phyloP scores from a whole-genome alignment of 2,113 vertebrate genomes.

The Pithys albifrons region DNA sequence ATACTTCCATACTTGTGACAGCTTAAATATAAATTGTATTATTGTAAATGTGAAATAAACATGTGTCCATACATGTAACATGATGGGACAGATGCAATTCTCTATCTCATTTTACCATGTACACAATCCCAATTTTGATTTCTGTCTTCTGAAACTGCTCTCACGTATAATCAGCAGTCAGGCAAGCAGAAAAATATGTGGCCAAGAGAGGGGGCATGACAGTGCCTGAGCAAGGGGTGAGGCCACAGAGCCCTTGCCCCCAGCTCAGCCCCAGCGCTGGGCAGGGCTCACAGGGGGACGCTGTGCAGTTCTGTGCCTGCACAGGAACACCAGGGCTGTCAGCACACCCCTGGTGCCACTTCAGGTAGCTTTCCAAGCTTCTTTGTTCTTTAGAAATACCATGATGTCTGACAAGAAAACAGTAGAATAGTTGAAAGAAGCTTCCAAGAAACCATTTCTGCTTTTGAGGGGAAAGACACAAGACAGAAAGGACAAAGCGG shows the following conservation, averaged over 20 bases:
- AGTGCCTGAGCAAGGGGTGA: not conserved
- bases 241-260: not conserved
- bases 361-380: not conserved
- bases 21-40: not conserved
- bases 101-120: not conserved
- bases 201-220: not conserved
- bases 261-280: not conserved
- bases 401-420: not conserved
- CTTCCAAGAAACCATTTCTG: not conserved
- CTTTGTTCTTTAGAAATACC: constrained; percentile 33
- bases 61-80: not conserved
- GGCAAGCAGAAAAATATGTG: not conserved
- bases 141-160: not conserved
- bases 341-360: not conserved
- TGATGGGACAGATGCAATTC: not conserved
- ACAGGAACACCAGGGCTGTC: not conserved
- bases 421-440: not conserved
- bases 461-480: constrained; percentile 2
- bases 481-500: not conserved
- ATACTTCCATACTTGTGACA: not conserved
- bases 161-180: not conserved
- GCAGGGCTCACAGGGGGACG: not conserved
- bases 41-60: not conserved
- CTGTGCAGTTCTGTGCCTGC: not conserved
- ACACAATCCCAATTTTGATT: not conserved